phyloP scores from a whole-genome alignment of 2,113 vertebrate genomes.

The Apteryx mantelli region DNA sequence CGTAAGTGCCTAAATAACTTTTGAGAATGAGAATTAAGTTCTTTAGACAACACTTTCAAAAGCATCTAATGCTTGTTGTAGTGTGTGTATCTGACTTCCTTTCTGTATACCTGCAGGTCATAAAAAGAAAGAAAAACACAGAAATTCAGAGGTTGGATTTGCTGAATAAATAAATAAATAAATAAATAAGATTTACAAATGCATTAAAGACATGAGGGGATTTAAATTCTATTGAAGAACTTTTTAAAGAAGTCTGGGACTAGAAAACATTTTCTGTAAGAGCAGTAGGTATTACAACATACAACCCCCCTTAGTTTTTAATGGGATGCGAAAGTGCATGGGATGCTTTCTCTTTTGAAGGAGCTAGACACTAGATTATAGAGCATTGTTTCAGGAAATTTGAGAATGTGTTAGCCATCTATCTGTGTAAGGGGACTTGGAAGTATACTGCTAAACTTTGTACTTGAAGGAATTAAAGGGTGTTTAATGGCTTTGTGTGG shows the following conservation, averaged over 20 bases:
- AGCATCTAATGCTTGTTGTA: background rate
- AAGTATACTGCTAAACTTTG: conserved; percentile 15
- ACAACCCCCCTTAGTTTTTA: background rate
- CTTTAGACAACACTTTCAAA: background rate
- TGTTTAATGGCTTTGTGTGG: background rate
- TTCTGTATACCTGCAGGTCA: background rate
- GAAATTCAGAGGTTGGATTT: background rate
- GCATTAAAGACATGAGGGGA: background rate
- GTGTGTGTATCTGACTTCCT: background rate
- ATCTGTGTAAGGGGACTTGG: conserved; percentile 12
- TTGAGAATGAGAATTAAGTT: background rate
- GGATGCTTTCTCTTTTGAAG: background rate
- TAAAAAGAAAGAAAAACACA: background rate
- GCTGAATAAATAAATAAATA: background rate
- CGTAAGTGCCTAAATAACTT: background rate
- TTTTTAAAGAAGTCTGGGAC: background rate
- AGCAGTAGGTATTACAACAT: background rate
- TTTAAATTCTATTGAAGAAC: background rate
- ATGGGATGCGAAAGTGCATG: background rate
- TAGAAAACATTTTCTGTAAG: background rate
- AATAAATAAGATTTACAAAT: background rate
- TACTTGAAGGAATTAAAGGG: conserved; percentile 19
- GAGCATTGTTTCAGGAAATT: conserved; percentile 38
- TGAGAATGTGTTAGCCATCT: conserved; percentile 28
- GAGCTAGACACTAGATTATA: background rate